Evolutionary conservation across 1,140 invertebrate species (phyloP).

Genomic region (Rhagoletis pomonella): DNA sequence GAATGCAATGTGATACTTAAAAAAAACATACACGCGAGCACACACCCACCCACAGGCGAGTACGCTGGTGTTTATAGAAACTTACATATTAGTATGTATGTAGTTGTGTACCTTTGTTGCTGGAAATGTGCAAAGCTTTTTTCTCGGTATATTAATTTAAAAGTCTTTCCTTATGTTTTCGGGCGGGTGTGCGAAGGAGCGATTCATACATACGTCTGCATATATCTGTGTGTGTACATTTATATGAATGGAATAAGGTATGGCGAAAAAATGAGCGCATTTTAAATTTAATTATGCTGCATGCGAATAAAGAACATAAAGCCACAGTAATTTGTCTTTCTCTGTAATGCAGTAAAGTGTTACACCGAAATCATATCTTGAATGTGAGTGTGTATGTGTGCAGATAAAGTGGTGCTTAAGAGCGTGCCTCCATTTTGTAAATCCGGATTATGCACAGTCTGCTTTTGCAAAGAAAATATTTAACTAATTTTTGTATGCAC

Average conservation of each 20-base stretch:
- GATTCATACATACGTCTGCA: background rate
- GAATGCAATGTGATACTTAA: background rate
- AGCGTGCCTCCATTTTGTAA: too few relatives aligned
- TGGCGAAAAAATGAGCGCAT: background rate
- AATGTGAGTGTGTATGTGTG: background rate
- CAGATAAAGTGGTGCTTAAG: too few relatives aligned
- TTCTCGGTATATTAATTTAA: slow-evolving; percentile 4
- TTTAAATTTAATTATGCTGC: slow-evolving; percentile 6
- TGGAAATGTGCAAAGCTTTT: slow-evolving; percentile 21
- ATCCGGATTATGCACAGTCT: too few relatives aligned
- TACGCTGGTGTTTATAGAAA: background rate
- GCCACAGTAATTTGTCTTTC: background rate
- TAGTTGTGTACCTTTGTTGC: too few relatives aligned
- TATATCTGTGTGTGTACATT: background rate
- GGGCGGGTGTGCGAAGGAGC: background rate
- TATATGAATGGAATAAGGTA: background rate
- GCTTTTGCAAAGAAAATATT: too few relatives aligned
- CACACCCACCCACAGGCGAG: background rate
- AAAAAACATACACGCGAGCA: background rate
- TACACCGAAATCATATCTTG: background rate
- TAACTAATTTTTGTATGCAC: too few relatives aligned
- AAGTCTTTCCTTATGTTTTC: background rate
- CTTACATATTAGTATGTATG: background rate
- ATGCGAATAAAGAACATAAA: background rate
- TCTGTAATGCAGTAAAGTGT: background rate